Conservation (phyloP, 2,113 vertebrate genomes). For the Oreochromis tanganicae region DNA sequence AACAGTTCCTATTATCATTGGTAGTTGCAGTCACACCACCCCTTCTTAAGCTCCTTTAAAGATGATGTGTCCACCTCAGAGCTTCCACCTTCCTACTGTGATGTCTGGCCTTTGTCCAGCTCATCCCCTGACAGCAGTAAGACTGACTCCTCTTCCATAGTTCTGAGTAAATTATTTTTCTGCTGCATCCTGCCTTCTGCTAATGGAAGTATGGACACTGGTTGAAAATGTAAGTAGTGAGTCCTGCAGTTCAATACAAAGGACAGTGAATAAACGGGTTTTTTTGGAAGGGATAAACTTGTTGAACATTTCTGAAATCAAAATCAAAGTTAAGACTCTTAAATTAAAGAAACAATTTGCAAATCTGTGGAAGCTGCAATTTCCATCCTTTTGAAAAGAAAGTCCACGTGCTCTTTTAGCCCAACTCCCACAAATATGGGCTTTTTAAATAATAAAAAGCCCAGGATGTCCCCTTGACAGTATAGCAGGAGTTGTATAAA, state of each 20-base stretch:
- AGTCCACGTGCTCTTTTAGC: neutral
- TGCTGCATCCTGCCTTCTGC: neutral
- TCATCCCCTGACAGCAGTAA: neutral
- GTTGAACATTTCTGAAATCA: neutral
- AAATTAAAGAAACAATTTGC: neutral
- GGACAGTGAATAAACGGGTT: neutral
- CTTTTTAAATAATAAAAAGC: neutral
- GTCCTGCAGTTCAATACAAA: neutral
- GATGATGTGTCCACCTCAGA: neutral
- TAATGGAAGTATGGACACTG: neutral
- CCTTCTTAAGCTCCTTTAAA: neutral
- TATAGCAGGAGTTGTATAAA: neutral
- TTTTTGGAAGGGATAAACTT: neutral
- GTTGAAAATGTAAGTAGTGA: neutral
- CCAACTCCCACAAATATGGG: neutral
- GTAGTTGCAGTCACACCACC: neutral
- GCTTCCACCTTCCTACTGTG: neutral
- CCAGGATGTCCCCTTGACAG: neutral
- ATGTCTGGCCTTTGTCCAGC: neutral
- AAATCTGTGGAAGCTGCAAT: neutral
- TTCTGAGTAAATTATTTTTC: neutral
- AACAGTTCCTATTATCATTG: neutral
- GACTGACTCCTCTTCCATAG: neutral
- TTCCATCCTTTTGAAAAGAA: neutral
- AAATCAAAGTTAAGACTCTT: neutral